Evolutionary conservation across 2,888 invertebrate genomes (phyloP).

Genomic region (Achlya flavicornis): DNA sequence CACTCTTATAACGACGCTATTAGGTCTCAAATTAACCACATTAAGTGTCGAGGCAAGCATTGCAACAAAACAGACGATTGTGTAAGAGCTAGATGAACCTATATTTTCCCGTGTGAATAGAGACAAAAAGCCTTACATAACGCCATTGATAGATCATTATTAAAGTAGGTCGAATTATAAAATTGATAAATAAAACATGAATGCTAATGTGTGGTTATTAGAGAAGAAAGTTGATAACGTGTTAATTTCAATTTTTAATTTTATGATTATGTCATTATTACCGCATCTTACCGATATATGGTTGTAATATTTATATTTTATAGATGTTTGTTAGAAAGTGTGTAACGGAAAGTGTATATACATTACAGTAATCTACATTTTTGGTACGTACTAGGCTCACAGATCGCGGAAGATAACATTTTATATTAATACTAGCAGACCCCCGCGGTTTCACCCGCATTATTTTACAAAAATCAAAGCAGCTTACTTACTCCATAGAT

Average conservation of each 20-base stretch:
- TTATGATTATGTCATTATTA: not conserved
- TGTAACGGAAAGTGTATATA: too few relatives aligned
- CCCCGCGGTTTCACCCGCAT: too few relatives aligned
- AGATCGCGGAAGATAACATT: too few relatives aligned
- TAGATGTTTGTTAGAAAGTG: too few relatives aligned
- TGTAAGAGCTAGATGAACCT: slow-evolving; percentile 11
- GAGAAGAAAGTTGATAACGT: not conserved
- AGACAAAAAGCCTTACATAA: slow-evolving; percentile 5
- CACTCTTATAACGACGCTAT: not conserved
- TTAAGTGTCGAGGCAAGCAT: not conserved
- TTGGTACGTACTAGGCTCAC: too few relatives aligned
- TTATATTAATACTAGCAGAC: too few relatives aligned
- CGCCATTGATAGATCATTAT: not conserved
- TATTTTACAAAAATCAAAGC: too few relatives aligned
- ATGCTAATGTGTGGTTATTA: not conserved
- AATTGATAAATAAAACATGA: not conserved
- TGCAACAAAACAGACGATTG: not conserved
- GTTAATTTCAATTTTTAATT: not conserved
- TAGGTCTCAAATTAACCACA: not conserved
- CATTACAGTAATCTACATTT: too few relatives aligned
- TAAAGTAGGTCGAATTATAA: slow-evolving; percentile 2
- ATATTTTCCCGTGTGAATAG: slow-evolving; percentile 10
- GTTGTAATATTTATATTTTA: too few relatives aligned
- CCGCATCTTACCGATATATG: too few relatives aligned
- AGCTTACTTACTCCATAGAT: too few relatives aligned